Percentiles rank a stretch among this genome's conserved stretches.
These are phyloP conservation scores for Coilia nasus DNA, from an alignment of 2,797 vertebrate genomes.

Conservation along the genomic window DNA sequence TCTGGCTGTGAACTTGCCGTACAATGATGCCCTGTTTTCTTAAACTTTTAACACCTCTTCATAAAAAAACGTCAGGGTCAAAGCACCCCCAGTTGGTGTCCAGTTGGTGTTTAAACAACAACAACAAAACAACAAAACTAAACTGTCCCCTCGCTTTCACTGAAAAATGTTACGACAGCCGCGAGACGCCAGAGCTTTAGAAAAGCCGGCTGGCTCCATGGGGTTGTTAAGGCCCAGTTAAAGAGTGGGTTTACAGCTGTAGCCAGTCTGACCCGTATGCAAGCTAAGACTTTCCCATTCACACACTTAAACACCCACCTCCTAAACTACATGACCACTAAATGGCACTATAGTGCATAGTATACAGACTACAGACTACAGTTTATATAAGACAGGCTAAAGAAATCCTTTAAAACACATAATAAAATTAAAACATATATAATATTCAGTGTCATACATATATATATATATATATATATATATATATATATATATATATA, in stretches of 20 bases:
- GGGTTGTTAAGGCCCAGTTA: conserved; percentile 7
- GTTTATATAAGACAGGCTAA: background rate
- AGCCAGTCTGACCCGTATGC: conserved; percentile 8
- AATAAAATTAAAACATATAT: too few species aligned
- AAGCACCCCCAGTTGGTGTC: conserved; percentile 23
- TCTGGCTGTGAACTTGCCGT: background rate
- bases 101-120: conserved; percentile 29
- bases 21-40: conserved; percentile 28
- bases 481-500: too few species aligned
- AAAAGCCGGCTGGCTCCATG: background rate
- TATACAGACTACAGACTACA: background rate
- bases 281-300: conserved; percentile 33
- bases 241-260: conserved; percentile 16
- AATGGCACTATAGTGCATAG: too few species aligned
- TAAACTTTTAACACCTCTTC: conserved; percentile 27
- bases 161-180: background rate
- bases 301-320: background rate
- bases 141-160: conserved; percentile 22
- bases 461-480: too few species aligned
- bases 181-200: background rate
- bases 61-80: conserved; percentile 12
- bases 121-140: background rate
- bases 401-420: background rate
- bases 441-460: too few species aligned
- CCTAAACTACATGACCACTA: background rate